Base-by-base conservation (phyloP, 2,113 vertebrate genomes). In the Heliornis fulica region DNA sequence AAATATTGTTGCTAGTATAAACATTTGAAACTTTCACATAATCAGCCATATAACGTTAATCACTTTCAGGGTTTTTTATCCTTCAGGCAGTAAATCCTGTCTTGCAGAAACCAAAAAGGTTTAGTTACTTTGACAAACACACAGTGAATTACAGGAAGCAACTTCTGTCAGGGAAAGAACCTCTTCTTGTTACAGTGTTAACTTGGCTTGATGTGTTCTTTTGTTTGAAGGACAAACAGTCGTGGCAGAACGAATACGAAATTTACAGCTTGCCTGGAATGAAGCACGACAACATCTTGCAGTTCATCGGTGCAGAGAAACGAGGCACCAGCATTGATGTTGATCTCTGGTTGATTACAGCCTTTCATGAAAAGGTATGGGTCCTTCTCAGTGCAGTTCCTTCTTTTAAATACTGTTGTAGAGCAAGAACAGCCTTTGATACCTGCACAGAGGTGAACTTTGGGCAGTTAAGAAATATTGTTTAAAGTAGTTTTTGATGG, bases 201-300 rank as follows among this genome's bases (percentile, higher is more conserved):
- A 91, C 16, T 18, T 22, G n/a, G 13, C 38, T 54, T 77, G 13
- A 2, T 40, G 32, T 64, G 15, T 26, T 70, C 64, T 65, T 36
- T 32, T 57, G 18, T 64, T 80, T 50, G 3, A 94, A 99, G 99
- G 99, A 99, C 97, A 99, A 99, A 87, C 98, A 99, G 91, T 99
- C 99, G 1, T 99, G 99, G 99, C 99, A 99, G 98, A 99, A 99
- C 29, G 99, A 99, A 94, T 99, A 99, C 13, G 99, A 99, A 97
- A 99, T 99, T 74, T 99, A 99, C 98, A 99, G 98, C 89, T 95
- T 99, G 93, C 98, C 98, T 48, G 99, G 99, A 63, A 99, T 99
- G 99, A 99, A 99, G 94, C 99, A 99, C 59, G 99, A 99, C 69
- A 99, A 99, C 91, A 98, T 99, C 93, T 92, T 99, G 69, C 98